phyloP scores from a whole-genome alignment of 2,888 invertebrate genomes.

The Amphipyra tragopoginis region DNA sequence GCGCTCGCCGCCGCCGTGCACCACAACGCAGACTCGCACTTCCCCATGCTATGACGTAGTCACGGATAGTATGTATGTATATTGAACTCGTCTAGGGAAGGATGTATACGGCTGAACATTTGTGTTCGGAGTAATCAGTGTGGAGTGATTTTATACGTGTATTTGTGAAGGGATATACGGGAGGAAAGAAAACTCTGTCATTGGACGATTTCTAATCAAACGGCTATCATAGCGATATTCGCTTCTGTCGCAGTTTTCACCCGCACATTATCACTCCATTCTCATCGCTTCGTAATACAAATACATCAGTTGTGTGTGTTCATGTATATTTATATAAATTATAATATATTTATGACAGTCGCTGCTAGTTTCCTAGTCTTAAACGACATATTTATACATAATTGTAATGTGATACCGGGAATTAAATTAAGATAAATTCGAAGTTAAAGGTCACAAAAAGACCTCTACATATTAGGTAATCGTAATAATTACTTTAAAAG shows the following conservation, averaged over 20 bases:
- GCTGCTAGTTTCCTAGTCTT: not conserved
- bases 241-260: not conserved
- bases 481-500: not conserved
- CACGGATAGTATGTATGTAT: too few relatives aligned
- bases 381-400: not conserved
- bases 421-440: not conserved
- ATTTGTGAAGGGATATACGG: too few relatives aligned
- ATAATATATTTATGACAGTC: not conserved
- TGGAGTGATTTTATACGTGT: too few relatives aligned
- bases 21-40: conserved; percentile 74
- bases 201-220: too few relatives aligned
- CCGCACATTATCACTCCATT: not conserved
- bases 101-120: too few relatives aligned
- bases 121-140: too few relatives aligned
- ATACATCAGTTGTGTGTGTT: not conserved
- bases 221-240: not conserved
- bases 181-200: too few relatives aligned
- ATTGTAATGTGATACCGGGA: not conserved
- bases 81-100: too few relatives aligned
- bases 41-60: conserved; percentile 68
- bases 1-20: conserved; percentile 71
- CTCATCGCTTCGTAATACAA: not conserved
- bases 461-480: not conserved
- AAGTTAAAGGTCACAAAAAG: not conserved
- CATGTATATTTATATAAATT: not conserved